Base-by-base conservation (phyloP, 2,113 vertebrate species). In the Menidia beryllina region DNA sequence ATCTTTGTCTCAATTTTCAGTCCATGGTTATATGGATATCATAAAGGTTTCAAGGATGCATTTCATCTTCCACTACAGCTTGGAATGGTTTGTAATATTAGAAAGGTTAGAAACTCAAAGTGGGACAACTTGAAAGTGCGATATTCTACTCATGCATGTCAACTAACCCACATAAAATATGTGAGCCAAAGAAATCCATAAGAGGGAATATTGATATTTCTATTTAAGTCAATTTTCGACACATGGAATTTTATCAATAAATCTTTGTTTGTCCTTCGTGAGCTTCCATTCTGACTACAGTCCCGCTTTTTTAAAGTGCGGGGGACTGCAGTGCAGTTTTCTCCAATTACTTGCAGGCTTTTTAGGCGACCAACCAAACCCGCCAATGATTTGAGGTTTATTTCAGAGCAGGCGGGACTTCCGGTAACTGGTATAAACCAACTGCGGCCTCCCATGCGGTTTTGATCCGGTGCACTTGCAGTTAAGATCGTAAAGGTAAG, bases 381-480 rank as follows among this genome's bases (percentile, higher is more conserved):
- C 23, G 80, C 93, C 88, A 94, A 93, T 92, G 0, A 57, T 0
- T 1, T 25, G 0, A 2, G 3, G 0, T 12, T 2, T 0, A 21
- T 61, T 34, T 15, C 4, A 0, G 2, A 0, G 2, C 7, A 45
- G 89, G 92, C 81, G 86, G 88, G 7, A 87, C 74, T 89, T 92
- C 91, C 91, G 74, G 57, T 27, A 39, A 0, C 23, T 61, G 23
- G 89, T 89, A 89, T 86, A 90, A 89, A 77, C 82, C 45, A 23
- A 63, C 67, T 59, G 67, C 85, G 92, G 92, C 92, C 91, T 91
- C 24, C 83, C 93, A 93, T 92, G 92, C 85, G 93, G 79, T 88
- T 72, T 52, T 70, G 77, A 84, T 71, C 86, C 43, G 50, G 24
- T 63, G 19, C 48, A 80, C 62, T 53, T 23, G 51, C 19, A 77